Conservation (phyloP, 2,797 vertebrate genomes). For the Crenichthys baileyi region DNA sequence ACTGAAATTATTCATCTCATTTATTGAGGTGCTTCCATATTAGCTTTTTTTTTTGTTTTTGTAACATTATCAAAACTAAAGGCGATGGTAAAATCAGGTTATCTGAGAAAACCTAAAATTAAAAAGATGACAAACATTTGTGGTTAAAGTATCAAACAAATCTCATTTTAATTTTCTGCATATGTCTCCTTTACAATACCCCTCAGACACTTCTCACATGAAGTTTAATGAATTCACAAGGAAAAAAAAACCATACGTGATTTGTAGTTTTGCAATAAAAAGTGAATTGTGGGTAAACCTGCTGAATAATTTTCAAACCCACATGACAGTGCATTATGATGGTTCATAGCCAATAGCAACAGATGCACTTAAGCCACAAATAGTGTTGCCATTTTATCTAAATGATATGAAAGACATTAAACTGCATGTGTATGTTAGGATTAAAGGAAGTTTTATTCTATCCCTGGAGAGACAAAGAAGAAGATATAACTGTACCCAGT, state of each 20-base stretch:
- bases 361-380: slow-evolving; percentile 2
- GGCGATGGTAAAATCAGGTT: no score
- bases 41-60: background rate
- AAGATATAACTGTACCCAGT: background rate
- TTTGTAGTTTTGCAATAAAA: slow-evolving; percentile 24
- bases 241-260: slow-evolving; percentile 13
- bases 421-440: slow-evolving; percentile 19
- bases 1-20: background rate
- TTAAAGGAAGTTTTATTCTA: slow-evolving; percentile 7
- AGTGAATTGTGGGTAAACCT: slow-evolving; percentile 36
- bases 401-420: slow-evolving; percentile 6
- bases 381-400: slow-evolving; percentile 1
- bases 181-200: background rate
- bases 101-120: background rate
- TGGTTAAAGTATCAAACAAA: background rate
- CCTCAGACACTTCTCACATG: background rate
- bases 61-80: no score
- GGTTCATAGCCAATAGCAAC: slow-evolving; percentile 5
- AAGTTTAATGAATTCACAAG: slow-evolving; percentile 40
- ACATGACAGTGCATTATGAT: slow-evolving; percentile 40
- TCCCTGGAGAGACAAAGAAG: slow-evolving; percentile 43
- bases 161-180: background rate
- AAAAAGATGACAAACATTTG: background rate
- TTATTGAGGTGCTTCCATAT: background rate
- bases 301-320: slow-evolving; percentile 33